Base-by-base conservation (phyloP, 92 coral and sea anemone genomes). In the Actinernus sp. region DNA sequence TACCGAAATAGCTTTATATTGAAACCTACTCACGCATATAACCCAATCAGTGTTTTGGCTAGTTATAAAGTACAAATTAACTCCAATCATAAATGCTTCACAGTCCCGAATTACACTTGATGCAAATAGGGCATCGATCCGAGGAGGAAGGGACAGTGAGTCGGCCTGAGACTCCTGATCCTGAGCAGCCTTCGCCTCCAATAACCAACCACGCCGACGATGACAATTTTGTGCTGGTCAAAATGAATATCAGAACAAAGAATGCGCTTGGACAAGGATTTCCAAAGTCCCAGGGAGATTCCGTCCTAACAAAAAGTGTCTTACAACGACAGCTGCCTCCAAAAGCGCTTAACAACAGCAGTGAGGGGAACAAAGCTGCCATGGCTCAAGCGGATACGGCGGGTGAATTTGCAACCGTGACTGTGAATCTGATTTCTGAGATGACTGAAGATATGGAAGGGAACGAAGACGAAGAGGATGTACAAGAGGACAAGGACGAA, bases 341-440 rank as follows among this genome's bases (percentile, higher is more conserved):
- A 28, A 65, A 20, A 64, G 63, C 76, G 58, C 64, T 86, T 34
- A 83, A 19, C 57, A 68, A 39, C 60, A 34, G 18, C 18, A 49
- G 17, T 18, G 81, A 29, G 58, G 60, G 55, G 46, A 78, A 70
- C 63, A 67, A 77, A 46, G 70, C 46, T 31, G 66, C 64, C 54
- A 45, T 48, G 49, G 62, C 36, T 24, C 38, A 3, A 41, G 55
- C 27, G 18, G 46, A 51, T 33, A 51, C 57, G 63, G 68, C 26
- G 41, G 52, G 38, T 49, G 78, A 74, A 58, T 78, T 71, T 36
- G 93, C 97, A 10, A 72, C 97, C 1, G 87, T 90, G 58, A 82
- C 88, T 2, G 93, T 90, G 33, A 86, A 90, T 48, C 19, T 90
- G 39, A 72, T 86, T 61, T 80, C 96, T 16, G 36, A 49, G 36